These are phyloP conservation scores for Lepilemur septentrionalis DNA, from an alignment of 2,797 vertebrate genomes.

Conservation along the genomic window DNA sequence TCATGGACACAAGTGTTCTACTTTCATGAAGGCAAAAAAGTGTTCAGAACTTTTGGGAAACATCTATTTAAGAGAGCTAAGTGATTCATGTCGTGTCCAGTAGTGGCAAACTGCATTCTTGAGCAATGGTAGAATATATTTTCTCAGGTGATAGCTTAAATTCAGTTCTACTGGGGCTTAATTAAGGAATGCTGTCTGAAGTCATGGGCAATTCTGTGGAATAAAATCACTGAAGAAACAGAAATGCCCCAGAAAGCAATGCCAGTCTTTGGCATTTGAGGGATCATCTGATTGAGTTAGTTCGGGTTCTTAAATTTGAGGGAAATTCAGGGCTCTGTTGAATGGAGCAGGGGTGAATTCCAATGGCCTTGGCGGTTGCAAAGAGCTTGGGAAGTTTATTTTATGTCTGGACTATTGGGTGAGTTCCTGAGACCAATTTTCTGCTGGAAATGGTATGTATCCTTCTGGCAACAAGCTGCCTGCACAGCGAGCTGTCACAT, in stretches of 20 bases:
- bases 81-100: constrained; percentile 6
- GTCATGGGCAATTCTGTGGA: constrained; percentile 32
- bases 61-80: constrained; percentile 17
- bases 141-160: constrained; percentile 68
- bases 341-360: not conserved
- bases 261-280: constrained; percentile 44
- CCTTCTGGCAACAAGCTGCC: constrained; percentile 52
- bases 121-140: constrained; percentile 62
- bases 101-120: constrained; percentile 60
- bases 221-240: constrained; percentile 46
- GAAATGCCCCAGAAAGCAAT: constrained; percentile 43
- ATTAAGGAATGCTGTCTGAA: constrained; percentile 55
- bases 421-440: constrained; percentile 61
- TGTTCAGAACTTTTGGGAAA: constrained; percentile 43
- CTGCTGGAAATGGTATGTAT: constrained; percentile 56
- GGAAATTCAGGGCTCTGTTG: constrained; percentile 20
- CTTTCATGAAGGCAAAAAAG: constrained; percentile 49
- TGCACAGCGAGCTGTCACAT: constrained; percentile 45
- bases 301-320: constrained; percentile 36
- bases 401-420: constrained; percentile 41
- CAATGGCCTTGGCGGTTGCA: not conserved
- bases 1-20: not conserved
- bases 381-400: constrained; percentile 50
- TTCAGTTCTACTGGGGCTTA: constrained; percentile 66
- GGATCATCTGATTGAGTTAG: constrained; percentile 3